These are phyloP conservation scores for Sinonovacula constricta DNA, from an alignment of 1,140 invertebrate genomes.

Conservation along the genomic window DNA sequence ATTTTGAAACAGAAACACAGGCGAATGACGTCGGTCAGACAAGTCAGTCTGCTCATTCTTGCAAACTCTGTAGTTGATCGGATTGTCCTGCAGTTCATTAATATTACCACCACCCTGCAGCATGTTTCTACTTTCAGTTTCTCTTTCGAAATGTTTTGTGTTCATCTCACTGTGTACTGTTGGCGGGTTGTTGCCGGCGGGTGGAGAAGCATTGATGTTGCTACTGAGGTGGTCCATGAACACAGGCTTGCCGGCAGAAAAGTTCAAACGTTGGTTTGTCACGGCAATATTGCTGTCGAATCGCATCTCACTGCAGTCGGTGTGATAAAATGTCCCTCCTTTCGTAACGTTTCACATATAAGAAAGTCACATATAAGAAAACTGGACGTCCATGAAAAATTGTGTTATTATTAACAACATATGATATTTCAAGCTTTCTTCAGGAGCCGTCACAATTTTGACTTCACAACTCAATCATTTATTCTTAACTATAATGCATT, in stretches of 20 bases:
- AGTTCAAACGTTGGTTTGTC: slow-evolving; percentile 22
- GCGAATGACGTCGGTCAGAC: no score
- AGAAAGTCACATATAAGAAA: no score
- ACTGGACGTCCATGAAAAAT: no score
- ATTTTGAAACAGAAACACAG: background rate
- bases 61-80: background rate
- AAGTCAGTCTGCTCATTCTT: background rate
- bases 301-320: slow-evolving; percentile 39
- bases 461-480: no score
- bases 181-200: slow-evolving; percentile 31
- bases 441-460: no score
- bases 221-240: slow-evolving; percentile 27
- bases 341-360: no score
- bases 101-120: background rate
- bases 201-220: slow-evolving; percentile 30
- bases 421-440: no score
- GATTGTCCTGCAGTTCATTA: background rate
- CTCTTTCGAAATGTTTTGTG: background rate
- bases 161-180: background rate
- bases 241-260: background rate
- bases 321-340: no score
- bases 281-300: slow-evolving; percentile 16
- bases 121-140: background rate
- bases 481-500: no score
- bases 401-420: no score